Conservation (phyloP, 2,888 invertebrate species). For the Macaria liturata region DNA sequence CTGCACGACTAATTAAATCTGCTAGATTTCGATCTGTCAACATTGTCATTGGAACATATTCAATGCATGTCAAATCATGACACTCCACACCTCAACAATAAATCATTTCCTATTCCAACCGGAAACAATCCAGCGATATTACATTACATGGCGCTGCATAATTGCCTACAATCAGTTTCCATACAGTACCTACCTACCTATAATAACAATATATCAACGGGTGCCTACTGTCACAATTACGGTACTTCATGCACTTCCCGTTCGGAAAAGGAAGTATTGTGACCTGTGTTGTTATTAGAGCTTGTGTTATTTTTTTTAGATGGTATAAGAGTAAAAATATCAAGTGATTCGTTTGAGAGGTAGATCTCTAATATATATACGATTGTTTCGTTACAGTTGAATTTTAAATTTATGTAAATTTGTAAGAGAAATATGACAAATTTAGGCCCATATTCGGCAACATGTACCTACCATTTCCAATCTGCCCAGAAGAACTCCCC, state of each 20-base stretch:
- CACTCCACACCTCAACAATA: conserved; percentile 2
- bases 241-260: conserved; percentile 29
- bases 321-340: conserved; percentile 22
- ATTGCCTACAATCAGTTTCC: conserved; percentile 26
- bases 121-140: conserved; percentile 13
- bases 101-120: conserved; percentile 19
- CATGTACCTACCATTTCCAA: no score
- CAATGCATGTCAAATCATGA: no score
- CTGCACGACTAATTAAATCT: no score
- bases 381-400: no score
- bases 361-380: no score
- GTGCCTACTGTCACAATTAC: conserved; percentile 1
- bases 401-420: no score
- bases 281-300: conserved; percentile 28
- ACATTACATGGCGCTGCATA: conserved; percentile 17
- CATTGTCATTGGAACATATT: no score
- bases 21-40: no score
- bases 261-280: conserved; percentile 27
- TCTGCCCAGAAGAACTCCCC: no score
- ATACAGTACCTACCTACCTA: conserved; percentile 7
- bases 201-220: conserved; percentile 11
- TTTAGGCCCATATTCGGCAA: no score
- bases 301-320: conserved; percentile 26
- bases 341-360: conserved; percentile 16
- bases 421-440: no score